Conservation (phyloP, 2,888 invertebrate species). For the Aphodius granarius region DNA sequence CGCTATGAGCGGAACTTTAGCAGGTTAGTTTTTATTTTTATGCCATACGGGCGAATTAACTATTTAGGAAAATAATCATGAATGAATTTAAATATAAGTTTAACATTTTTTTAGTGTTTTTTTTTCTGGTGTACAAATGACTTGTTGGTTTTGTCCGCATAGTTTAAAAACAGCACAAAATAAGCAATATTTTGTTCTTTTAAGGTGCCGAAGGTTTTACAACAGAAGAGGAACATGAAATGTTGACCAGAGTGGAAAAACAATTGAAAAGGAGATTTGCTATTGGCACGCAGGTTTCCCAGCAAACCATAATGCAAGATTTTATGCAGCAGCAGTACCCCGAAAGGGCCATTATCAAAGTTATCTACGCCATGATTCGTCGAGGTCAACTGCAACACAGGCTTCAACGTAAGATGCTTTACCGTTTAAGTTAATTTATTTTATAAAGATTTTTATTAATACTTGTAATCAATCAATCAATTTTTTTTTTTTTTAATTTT, state of each 20-base stretch:
- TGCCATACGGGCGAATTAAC: too few relatives aligned
- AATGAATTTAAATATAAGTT: too few relatives aligned
- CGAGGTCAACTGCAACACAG: conserved; percentile 96
- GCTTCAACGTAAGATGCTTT: conserved; percentile 96
- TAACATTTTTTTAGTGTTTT: too few relatives aligned
- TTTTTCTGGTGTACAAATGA: too few relatives aligned
- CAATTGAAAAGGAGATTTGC: conserved; percentile 93
- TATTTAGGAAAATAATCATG: too few relatives aligned
- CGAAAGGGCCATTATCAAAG: conserved; percentile 84
- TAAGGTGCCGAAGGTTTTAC: conserved; percentile 97
- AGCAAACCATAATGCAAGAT: conserved; percentile 91
- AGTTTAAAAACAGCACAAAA: too few relatives aligned
- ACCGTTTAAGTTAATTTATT: conserved; percentile 73
- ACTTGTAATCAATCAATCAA: too few relatives aligned
- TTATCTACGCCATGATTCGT: conserved; percentile 91
- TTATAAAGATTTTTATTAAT: conserved; percentile 4
- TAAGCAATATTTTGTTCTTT: conserved; percentile 25
- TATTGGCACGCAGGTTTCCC: conserved; percentile 95
- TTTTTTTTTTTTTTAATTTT: too few relatives aligned
- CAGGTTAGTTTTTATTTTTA: conserved; percentile 64
- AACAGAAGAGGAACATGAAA: conserved; percentile 91
- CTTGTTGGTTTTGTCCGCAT: too few relatives aligned
- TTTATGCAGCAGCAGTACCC: conserved; percentile 82
- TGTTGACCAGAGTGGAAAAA: conserved; percentile 85
- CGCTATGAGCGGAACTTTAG: conserved; percentile 88